phyloP scores from a whole-genome alignment of 37 sponge, comb jelly and placozoan genomes.

The Aplysina aerophoba region DNA sequence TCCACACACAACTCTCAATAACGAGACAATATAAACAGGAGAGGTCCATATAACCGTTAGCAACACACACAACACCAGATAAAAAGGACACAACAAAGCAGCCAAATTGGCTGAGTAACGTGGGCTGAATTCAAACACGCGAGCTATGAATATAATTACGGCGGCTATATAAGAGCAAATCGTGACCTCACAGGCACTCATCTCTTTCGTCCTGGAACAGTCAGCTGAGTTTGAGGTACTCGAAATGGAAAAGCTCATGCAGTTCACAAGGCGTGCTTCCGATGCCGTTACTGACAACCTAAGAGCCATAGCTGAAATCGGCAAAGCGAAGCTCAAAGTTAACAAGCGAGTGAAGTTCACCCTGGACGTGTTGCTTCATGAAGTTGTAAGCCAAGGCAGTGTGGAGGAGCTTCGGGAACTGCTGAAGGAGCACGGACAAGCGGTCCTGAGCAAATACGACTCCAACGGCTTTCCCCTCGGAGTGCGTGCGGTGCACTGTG shows the following conservation, averaged over 20 bases:
- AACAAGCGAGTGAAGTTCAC: constrained; percentile 66
- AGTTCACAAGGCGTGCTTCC: constrained; percentile 24
- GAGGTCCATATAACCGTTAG: too few relatives aligned
- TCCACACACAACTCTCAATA: too few relatives aligned
- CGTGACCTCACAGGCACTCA: too few relatives aligned
- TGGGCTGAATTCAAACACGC: too few relatives aligned
- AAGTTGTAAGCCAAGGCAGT: constrained; percentile 67
- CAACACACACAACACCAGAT: too few relatives aligned
- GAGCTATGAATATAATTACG: too few relatives aligned
- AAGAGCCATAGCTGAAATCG: not conserved
- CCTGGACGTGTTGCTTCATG: constrained; percentile 60
- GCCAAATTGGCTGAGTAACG: too few relatives aligned
- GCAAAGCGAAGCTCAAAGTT: not conserved
- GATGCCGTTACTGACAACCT: constrained; percentile 25
- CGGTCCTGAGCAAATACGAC: constrained; percentile 47
- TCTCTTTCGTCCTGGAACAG: too few relatives aligned
- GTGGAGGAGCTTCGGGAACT: constrained; percentile 57
- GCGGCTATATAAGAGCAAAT: too few relatives aligned
- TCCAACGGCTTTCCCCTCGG: constrained; percentile 69
- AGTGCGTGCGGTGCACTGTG: constrained; percentile 63
- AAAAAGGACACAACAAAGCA: too few relatives aligned
- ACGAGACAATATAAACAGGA: too few relatives aligned
- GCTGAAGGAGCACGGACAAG: constrained; percentile 39
- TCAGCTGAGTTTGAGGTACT: too few relatives aligned
- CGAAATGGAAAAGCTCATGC: not conserved